Evolutionary conservation across 2,888 invertebrate species (phyloP).

Genomic region (Drosophila prostipennis): DNA sequence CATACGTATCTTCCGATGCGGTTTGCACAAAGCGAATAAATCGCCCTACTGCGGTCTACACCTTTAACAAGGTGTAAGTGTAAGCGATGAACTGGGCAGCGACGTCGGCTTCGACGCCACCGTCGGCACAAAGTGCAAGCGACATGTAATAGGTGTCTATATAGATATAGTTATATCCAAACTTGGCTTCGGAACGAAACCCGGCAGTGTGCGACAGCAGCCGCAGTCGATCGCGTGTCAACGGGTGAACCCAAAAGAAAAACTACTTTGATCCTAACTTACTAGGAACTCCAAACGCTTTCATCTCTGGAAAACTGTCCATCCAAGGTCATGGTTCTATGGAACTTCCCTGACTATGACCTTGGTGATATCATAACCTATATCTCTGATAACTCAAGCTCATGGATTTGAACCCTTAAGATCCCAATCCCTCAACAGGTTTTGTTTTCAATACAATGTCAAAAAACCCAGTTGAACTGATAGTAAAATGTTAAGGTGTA

Average conservation of each 20-base stretch:
- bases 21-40: slow-evolving; percentile 53
- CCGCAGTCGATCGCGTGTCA: neutral
- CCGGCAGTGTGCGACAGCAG: slow-evolving; percentile 5
- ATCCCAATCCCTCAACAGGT: neutral
- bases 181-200: slow-evolving; percentile 4
- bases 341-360: no score
- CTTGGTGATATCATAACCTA: no score
- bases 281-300: no score
- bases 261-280: no score
- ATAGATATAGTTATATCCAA: slow-evolving; percentile 12
- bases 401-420: neutral
- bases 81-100: slow-evolving; percentile 31
- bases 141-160: slow-evolving; percentile 1
- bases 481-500: neutral
- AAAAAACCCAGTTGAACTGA: no score
- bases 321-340: no score
- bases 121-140: slow-evolving; percentile 40
- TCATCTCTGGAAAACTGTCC: no score
- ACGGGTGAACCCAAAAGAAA: neutral
- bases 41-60: slow-evolving; percentile 51
- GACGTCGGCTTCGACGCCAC: slow-evolving; percentile 1
- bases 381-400: no score
- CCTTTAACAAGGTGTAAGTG: slow-evolving; percentile 62
- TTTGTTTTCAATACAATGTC: no score
- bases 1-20: slow-evolving; percentile 57